A percentile compares a stretch with the other conserved stretches of the same genome.
Evolutionary conservation across 1,140 invertebrate species (phyloP).

Genomic region (Matsumurasca onukii): DNA sequence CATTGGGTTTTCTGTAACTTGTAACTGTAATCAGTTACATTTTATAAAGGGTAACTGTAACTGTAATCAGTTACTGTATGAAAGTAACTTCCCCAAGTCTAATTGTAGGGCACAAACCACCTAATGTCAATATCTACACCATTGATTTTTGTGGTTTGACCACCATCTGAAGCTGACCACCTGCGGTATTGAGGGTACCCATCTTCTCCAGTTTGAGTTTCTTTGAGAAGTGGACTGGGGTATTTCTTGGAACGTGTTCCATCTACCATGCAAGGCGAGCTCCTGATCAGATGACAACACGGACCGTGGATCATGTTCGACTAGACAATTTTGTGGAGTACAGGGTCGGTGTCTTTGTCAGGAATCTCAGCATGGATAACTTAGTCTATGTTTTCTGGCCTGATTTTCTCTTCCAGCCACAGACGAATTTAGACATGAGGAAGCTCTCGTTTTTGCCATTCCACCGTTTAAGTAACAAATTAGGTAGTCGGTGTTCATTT

Average conservation of each 20-base stretch:
- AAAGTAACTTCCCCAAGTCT: too few species aligned
- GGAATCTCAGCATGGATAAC: constrained; percentile 57
- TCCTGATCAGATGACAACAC: constrained; percentile 50
- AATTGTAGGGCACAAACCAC: constrained; percentile 50
- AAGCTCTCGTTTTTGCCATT: constrained; percentile 52
- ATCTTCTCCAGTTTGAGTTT: constrained; percentile 46
- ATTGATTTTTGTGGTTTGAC: constrained; percentile 33
- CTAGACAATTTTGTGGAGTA: constrained; percentile 48
- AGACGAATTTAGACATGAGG: constrained; percentile 55
- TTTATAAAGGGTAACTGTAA: too few species aligned
- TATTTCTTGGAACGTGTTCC: constrained; percentile 51
- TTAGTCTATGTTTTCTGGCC: constrained; percentile 49
- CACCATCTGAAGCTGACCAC: constrained; percentile 35
- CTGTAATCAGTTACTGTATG: too few species aligned
- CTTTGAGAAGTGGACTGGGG: constrained; percentile 43
- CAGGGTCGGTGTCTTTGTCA: constrained; percentile 48
- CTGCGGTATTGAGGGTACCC: constrained; percentile 47
- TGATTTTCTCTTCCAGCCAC: constrained; percentile 48
- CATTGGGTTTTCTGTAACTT: too few species aligned
- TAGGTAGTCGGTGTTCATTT: too few species aligned
- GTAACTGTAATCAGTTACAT: too few species aligned
- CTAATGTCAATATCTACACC: constrained; percentile 45
- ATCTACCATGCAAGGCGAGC: constrained; percentile 53
- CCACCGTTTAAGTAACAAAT: too few species aligned
- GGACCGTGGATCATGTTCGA: constrained; percentile 57